Evolutionary conservation across 2,888 invertebrate species (phyloP), one percentile per base, ranked within the genome.

Genomic region (Chymomyza fuscimana): DNA sequence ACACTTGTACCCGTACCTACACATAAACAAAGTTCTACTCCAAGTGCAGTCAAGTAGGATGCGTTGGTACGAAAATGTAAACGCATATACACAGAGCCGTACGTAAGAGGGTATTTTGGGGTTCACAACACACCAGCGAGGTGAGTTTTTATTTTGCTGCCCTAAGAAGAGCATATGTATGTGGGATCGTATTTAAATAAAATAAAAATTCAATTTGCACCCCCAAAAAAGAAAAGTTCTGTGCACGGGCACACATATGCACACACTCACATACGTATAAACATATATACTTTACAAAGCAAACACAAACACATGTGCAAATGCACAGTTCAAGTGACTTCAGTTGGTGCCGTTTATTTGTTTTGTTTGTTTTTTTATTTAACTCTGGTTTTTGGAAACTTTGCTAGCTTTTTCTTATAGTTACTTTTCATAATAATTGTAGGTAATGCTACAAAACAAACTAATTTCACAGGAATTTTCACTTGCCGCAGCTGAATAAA

Each of bases 361-460:
- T 16, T 16, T 51, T 25, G 36, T 12, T 46, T 46, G 1, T 46
- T 46, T 46, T 10, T 46, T 12, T 46, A 46, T 12, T 46, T 46
- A 46, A 46, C 12, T 10, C 12, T 7, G 40, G 40, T 46, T 12
- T 46, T 10, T 46, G 2, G 40, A 12, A 46, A 46, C 40, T 46
- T 46, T 46, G 12, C 12, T 12, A 46, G 40, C 40, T 46, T 46
- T 46, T 46, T 12, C 40, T 46, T 65, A 15, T 61, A 36, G 58
- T 67, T 73, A 77, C 84, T 88, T 88, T 88, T 86, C 85, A 86
- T 88, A 86, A 83, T 83, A 78, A 83, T 83, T 83, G 84, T 65
- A 65, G 72, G 70, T 69, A 67, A 70, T 72, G 73, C 59, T 58
- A 67, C 16, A 81, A 83, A 81, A 76, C 86, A 86, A 88, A 82